phyloP scores from a whole-genome alignment of 2,888 invertebrate genomes.

The Drosophila helvetica region DNA sequence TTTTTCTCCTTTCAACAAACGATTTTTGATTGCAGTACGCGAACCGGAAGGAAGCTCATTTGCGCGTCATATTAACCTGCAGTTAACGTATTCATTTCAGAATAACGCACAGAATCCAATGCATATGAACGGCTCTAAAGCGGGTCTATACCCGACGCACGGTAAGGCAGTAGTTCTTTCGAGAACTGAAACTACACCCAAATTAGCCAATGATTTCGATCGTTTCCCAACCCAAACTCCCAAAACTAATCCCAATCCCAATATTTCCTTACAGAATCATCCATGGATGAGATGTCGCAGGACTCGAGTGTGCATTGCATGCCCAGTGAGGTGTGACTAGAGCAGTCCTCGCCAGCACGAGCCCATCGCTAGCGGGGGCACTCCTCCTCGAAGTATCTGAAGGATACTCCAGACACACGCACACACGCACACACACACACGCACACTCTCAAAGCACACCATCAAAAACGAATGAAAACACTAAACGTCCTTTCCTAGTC shows the following conservation, averaged over 20 bases:
- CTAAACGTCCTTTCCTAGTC: conserved; percentile 82
- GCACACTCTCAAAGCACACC: background rate
- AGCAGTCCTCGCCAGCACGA: conserved; percentile 70
- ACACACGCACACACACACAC: no score
- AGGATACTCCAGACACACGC: no score
- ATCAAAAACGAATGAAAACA: conserved; percentile 13
- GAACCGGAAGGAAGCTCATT: conserved; percentile 89
- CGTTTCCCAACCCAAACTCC: no score
- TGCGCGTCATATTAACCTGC: conserved; percentile 93
- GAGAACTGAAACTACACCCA: no score
- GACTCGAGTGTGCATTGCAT: conserved; percentile 94
- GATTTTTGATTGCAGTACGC: conserved; percentile 86
- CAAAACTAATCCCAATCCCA: background rate
- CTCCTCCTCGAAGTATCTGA: background rate
- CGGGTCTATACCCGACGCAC: conserved; percentile 86
- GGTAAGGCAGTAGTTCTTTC: conserved; percentile 84
- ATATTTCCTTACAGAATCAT: conserved; percentile 87
- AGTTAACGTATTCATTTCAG: conserved; percentile 94
- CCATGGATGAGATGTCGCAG: conserved; percentile 93
- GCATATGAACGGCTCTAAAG: conserved; percentile 84
- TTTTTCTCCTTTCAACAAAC: conserved; percentile 61
- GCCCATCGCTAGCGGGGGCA: conserved; percentile 62
- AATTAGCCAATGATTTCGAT: no score
- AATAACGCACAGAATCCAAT: conserved; percentile 87
- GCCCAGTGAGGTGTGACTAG: conserved; percentile 90